Percentiles rank a stretch among this genome's conserved stretches.
Evolutionary conservation across 2,113 vertebrate species (phyloP).

Genomic region (Antigone vipio): DNA sequence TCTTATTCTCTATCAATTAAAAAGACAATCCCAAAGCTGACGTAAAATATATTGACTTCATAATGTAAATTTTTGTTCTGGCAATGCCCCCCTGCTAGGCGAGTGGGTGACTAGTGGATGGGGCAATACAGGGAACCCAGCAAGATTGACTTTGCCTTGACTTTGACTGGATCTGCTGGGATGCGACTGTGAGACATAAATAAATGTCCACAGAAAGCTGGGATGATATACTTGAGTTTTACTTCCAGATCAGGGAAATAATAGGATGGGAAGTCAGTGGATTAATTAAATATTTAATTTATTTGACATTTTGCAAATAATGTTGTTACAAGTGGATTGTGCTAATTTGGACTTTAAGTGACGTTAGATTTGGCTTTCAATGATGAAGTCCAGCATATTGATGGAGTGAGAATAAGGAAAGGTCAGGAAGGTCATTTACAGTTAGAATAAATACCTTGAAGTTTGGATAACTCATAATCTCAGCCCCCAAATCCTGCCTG

Average conservation of each 20-base stretch:
- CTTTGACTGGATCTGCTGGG: slow-evolving; percentile 2
- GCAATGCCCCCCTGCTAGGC: background rate
- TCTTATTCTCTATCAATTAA: background rate
- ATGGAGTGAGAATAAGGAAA: slow-evolving; percentile 58
- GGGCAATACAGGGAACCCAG: background rate
- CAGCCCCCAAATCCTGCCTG: slow-evolving; percentile 20
- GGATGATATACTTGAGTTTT: background rate
- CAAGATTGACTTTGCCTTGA: background rate
- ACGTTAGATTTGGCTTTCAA: slow-evolving; percentile 50
- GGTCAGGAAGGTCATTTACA: slow-evolving; percentile 43
- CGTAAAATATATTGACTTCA: background rate
- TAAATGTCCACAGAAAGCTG: slow-evolving; percentile 26
- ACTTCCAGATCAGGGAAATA: slow-evolving; percentile 52
- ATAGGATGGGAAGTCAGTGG: slow-evolving; percentile 31
- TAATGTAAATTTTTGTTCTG: background rate
- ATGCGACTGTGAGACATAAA: slow-evolving; percentile 10
- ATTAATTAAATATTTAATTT: slow-evolving; percentile 67
- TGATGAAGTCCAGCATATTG: slow-evolving; percentile 51
- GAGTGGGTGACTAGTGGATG: background rate
- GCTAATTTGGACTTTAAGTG: background rate
- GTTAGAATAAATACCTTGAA: slow-evolving; percentile 67
- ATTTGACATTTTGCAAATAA: slow-evolving; percentile 40
- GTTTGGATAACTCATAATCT: slow-evolving; percentile 29
- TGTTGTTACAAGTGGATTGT: background rate
- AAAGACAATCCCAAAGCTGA: background rate